Base-by-base conservation (phyloP, 2,888 invertebrate species). In the Megamerina dolium region DNA sequence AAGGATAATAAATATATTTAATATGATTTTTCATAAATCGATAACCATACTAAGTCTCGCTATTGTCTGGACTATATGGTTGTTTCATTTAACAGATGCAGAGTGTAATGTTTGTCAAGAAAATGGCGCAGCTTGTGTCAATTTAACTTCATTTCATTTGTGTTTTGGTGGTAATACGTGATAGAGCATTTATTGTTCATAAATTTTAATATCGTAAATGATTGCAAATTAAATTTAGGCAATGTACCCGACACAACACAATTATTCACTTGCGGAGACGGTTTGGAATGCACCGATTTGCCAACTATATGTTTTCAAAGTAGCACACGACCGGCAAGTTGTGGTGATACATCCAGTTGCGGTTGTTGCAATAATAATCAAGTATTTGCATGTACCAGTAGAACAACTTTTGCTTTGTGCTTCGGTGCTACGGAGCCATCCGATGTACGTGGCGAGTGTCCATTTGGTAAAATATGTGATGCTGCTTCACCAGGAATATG, bases 231-330 rank as follows among this genome's bases (percentile, higher is more conserved):
- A n/a, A n/a, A n/a, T n/a, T 16, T 27, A 59, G 50, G 18, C n/a
- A 16, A 4, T 2, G 43, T 18, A 2, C 63, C 69, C 1, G 5
- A 54, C 21, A 50, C 40, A 2, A 37, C 41, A 13, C 64, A 68
- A 45, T 54, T 56, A 18, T 66, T 68, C 10, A 46, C 45, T 2
- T 68, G 67, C 27, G 49, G 45, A 0, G 54, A 59, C n/a, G 68
- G 67, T 2, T 48, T 66, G 34, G 58, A 60, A 10, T 68, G 67
- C 46, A 58, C 66, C 5, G 54, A 62, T 41, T 46, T 54, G 34
- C 57, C 59, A 4, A 59, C 50, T 30, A 60, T 68, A 35, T 68
- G 67, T 38, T 66, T 65, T 19, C 67, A 68, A 46, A 55, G 56
- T n/a, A 54, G 55, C 19, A 54, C 54, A 9, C 48, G 44, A 10